A percentile compares a stretch with the other conserved stretches of the same genome.
Conservation (phyloP, 1,140 invertebrate genomes). For the Brachionus paranguensis region DNA sequence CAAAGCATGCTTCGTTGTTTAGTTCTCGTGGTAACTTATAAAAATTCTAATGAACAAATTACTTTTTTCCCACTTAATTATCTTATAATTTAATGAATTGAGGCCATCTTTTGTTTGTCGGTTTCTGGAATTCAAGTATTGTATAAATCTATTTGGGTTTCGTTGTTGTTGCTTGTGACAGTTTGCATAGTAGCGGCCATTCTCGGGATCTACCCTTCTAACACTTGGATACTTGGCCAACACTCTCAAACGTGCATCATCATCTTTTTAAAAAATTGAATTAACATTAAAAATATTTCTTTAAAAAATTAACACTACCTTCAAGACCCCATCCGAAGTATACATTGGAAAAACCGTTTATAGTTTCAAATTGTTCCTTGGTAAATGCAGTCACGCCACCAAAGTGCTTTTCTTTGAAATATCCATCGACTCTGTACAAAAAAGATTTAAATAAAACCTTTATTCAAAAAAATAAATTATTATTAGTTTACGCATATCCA, state of each 20-base stretch:
- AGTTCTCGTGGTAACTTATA: neutral
- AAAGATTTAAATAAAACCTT: neutral
- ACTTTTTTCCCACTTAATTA: neutral
- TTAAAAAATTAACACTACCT: neutral
- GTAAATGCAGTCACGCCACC: conserved; percentile 41
- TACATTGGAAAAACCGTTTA: conserved; percentile 41
- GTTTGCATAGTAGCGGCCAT: conserved; percentile 15
- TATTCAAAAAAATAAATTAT: neutral
- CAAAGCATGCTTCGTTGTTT: too few species aligned
- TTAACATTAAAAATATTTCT: neutral
- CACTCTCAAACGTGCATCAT: conserved; percentile 14
- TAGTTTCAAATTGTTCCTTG: conserved; percentile 34
- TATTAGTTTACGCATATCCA: conserved; percentile 59
- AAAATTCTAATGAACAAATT: neutral
- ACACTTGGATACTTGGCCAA: neutral
- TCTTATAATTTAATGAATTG: conserved; percentile 10
- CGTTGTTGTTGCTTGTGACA: conserved; percentile 14
- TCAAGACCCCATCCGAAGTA: conserved; percentile 49
- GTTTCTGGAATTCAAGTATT: neutral
- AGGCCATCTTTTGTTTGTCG: neutral
- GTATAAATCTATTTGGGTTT: neutral
- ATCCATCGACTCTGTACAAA: neutral
- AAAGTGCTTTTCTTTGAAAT: conserved; percentile 34
- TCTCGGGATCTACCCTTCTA: neutral
- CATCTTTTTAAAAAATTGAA: neutral